Evolutionary conservation across 2,797 vertebrate species (phyloP).

Genomic region (Sebastolobus altivelis): DNA sequence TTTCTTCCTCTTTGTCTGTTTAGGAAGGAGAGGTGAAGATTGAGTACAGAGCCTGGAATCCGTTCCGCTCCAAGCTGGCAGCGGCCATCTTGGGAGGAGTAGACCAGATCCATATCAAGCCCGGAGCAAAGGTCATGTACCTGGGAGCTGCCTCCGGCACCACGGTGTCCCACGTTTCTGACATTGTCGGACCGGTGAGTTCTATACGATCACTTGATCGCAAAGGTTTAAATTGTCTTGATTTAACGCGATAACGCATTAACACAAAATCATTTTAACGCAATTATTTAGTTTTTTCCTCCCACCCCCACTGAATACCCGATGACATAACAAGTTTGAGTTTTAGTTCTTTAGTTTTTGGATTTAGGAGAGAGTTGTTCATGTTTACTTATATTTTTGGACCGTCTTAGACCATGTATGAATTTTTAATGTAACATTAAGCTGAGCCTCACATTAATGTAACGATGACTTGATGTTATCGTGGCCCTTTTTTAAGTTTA

Average conservation of each 20-base stretch:
- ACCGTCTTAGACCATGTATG: too few species aligned
- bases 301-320: too few species aligned
- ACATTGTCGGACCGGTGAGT: constrained; percentile 93
- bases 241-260: background rate
- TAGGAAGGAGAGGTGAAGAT: constrained; percentile 92
- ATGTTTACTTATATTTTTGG: too few species aligned
- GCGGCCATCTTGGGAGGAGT: constrained; percentile 94
- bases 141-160: constrained; percentile 94
- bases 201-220: accelerated
- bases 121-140: constrained; percentile 92
- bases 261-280: too few species aligned
- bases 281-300: too few species aligned
- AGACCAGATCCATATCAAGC: constrained; percentile 95
- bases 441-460: background rate
- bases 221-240: too few species aligned
- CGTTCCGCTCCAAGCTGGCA: constrained; percentile 93
- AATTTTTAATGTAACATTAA: background rate
- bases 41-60: constrained; percentile 95
- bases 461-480: too few species aligned
- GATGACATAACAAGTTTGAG: too few species aligned
- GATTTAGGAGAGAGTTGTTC: too few species aligned
- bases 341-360: too few species aligned
- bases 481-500: too few species aligned
- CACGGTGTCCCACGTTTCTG: constrained; percentile 94
- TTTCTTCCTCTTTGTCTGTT: background rate